phyloP scores from a whole-genome alignment of 2,888 invertebrate genomes.

The Mechanitis messenoides region DNA sequence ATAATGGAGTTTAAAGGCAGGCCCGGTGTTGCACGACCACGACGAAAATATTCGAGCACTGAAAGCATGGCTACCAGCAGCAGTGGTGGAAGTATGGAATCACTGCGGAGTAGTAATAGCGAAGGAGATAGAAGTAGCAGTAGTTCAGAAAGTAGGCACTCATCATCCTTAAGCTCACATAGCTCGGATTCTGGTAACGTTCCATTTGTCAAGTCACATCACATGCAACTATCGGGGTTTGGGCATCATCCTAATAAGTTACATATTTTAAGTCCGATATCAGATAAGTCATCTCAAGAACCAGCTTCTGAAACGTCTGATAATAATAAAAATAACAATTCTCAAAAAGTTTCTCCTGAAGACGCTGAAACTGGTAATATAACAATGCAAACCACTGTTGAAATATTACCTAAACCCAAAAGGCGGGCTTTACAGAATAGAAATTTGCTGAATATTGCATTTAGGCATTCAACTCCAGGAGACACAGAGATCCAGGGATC shows the following conservation, averaged over 20 bases:
- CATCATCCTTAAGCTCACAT: constrained; percentile 89
- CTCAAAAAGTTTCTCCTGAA: constrained; percentile 86
- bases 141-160: constrained; percentile 89
- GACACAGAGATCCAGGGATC: constrained; percentile 89
- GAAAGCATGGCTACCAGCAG: constrained; percentile 93
- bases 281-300: constrained; percentile 92
- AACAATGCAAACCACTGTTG: constrained; percentile 67
- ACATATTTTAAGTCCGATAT: constrained; percentile 91
- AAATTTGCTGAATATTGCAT: constrained; percentile 82
- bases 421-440: constrained; percentile 85
- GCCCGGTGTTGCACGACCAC: constrained; percentile 69
- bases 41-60: constrained; percentile 84
- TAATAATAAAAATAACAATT: constrained; percentile 86
- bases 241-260: constrained; percentile 85
- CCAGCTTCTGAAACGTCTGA: constrained; percentile 89
- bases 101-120: constrained; percentile 89
- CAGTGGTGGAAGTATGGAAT: constrained; percentile 92
- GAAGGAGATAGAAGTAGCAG: constrained; percentile 91
- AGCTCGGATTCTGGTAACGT: constrained; percentile 87
- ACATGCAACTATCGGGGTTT: constrained; percentile 81
- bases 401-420: constrained; percentile 76
- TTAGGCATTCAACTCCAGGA: constrained; percentile 79
- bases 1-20: constrained; percentile 80
- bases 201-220: constrained; percentile 77
- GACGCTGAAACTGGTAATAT: constrained; percentile 68